These are phyloP conservation scores for Pachliopta kotzebuea DNA, from an alignment of 2,888 invertebrate species.

Conservation along the genomic window DNA sequence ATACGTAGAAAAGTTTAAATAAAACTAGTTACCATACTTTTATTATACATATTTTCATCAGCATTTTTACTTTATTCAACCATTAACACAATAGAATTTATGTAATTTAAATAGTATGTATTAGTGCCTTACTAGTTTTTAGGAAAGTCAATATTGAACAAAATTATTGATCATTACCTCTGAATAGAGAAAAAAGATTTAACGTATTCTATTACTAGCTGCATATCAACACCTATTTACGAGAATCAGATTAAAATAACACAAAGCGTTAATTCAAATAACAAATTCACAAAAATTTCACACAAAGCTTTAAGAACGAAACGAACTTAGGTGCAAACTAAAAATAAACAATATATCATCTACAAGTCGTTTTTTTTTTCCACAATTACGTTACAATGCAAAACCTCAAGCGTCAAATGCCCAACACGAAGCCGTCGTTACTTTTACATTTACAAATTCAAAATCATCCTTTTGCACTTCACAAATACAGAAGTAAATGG, in stretches of 20 bases:
- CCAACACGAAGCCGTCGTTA: slow-evolving; percentile 41
- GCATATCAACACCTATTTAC: not conserved
- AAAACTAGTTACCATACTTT: too few relatives aligned
- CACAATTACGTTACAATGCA: slow-evolving; percentile 74
- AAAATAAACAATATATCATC: slow-evolving; percentile 49
- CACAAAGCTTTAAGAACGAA: slow-evolving; percentile 10
- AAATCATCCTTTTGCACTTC: not conserved
- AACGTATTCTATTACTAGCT: too few relatives aligned
- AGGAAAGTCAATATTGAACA: too few relatives aligned
- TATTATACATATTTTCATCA: too few relatives aligned
- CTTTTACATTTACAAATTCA: not conserved
- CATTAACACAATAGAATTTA: too few relatives aligned
- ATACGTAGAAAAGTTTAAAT: too few relatives aligned
- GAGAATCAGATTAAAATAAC: not conserved
- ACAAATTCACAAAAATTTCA: not conserved
- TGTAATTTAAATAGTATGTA: too few relatives aligned
- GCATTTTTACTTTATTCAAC: too few relatives aligned
- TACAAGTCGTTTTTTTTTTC: slow-evolving; percentile 51
- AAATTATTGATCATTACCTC: too few relatives aligned
- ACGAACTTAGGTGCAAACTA: slow-evolving; percentile 31
- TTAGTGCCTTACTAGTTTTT: too few relatives aligned
- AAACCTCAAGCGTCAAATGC: slow-evolving; percentile 75
- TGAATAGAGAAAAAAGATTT: too few relatives aligned
- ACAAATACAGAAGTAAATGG: slow-evolving; percentile 20
- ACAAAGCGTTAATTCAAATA: not conserved